Base-by-base conservation (phyloP, 2,888 invertebrate genomes). In the Buathra laborator region DNA sequence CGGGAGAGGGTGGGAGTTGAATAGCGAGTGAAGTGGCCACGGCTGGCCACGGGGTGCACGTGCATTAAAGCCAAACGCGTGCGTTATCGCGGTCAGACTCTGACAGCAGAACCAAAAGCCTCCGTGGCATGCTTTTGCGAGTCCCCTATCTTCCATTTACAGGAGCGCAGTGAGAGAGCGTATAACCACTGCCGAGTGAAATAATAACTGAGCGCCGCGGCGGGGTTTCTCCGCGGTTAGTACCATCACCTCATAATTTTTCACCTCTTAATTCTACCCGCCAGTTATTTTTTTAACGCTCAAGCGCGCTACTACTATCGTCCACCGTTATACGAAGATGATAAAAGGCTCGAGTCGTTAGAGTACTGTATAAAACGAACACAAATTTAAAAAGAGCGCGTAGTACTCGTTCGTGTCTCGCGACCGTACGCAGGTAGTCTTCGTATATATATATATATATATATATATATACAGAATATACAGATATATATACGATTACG, bases 21-120 rank as follows among this genome's bases (percentile, higher is more conserved):
- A 64, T 67, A 19, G 80, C 51, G 71, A 62, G 76, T 70, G 71
- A 72, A 81, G 76, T 59, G 76, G 37, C 37, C 37, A 29, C 67
- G 10, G 66, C 59, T 24, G 77, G 72, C 72, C 16, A 46, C 59
- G 76, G 59, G 37, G 29, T 71, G 56, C 81, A 76, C 76, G 76
- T 66, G 76, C 64, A 66, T 66, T 81, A 78, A 81, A 78, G 67
- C 62, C 74, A 74, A 77, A 80, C 86, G 78, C 86, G 86, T 86
- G 86, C 85, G 84, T 86, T 86, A 86, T 86, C 86, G 85, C 85
- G 82, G 82, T 85, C 81, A 53, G 72, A 82, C 79, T 83, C 82
- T 80, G 79, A 85, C 84, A 83, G 81, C 72, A 46, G 76, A 80
- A 67, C 72, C 67, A 74, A 82, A 79, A 82, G 84, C 76, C 76